phyloP scores from a whole-genome alignment of 2,888 invertebrate species.

The Rambutsinella grinnellia region DNA sequence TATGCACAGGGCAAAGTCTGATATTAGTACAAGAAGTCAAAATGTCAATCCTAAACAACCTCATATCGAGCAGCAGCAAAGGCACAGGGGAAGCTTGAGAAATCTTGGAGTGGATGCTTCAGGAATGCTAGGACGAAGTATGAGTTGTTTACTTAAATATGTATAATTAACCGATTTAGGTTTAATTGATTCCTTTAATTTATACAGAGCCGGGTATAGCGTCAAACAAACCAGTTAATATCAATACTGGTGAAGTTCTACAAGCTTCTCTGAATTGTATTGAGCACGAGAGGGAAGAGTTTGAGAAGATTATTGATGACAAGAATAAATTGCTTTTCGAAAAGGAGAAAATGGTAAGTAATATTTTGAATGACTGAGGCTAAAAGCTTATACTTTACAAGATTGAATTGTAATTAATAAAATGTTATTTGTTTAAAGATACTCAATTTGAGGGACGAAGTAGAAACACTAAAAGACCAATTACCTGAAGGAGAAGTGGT shows the following conservation, averaged over 20 bases:
- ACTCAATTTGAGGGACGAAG: constrained; percentile 14
- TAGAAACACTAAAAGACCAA: constrained; percentile 33
- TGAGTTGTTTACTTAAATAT: background rate
- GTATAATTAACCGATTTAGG: background rate
- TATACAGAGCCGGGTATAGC: constrained; percentile 22
- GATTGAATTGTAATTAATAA: background rate
- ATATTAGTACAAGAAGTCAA: constrained; percentile 4
- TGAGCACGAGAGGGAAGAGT: constrained; percentile 54
- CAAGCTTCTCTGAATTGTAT: constrained; percentile 44
- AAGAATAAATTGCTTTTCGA: constrained; percentile 49
- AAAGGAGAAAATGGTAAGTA: constrained; percentile 43
- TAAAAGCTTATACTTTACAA: background rate
- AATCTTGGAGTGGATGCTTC: constrained; percentile 15
- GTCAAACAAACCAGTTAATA: constrained; percentile 8
- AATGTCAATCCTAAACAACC: background rate
- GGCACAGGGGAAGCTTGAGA: background rate
- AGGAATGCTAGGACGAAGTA: too few species aligned
- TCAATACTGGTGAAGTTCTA: constrained; percentile 46
- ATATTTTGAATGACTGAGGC: background rate
- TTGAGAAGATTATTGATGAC: constrained; percentile 52
- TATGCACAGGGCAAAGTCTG: constrained; percentile 35
- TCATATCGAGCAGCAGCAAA: constrained; percentile 19
- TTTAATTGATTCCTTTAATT: too few species aligned
- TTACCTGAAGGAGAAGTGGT: constrained; percentile 28
- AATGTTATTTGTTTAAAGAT: constrained; percentile 25